These are phyloP conservation scores for Magallana nippona DNA, from an alignment of 2,888 invertebrate species.

Conservation along the genomic window DNA sequence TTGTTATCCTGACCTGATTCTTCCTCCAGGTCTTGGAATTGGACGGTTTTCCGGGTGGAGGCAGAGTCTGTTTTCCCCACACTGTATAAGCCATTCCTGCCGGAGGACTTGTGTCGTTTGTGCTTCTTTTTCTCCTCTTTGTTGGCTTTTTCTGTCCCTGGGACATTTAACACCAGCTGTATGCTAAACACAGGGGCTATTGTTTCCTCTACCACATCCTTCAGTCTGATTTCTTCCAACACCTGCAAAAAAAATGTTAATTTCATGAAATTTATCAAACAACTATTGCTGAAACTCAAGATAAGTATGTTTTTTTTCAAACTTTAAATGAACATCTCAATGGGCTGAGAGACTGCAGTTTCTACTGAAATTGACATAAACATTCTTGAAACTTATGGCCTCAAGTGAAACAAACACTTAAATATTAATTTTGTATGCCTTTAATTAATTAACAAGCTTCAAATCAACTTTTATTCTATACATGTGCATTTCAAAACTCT, in stretches of 20 bases:
- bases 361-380: too few relatives aligned
- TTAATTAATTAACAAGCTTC: too few relatives aligned
- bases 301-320: too few relatives aligned
- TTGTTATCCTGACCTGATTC: constrained; percentile 53
- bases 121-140: constrained; percentile 18
- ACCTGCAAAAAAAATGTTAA: constrained; percentile 59
- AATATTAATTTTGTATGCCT: too few relatives aligned
- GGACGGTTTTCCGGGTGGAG: constrained; percentile 58
- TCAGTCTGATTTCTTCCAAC: constrained; percentile 73
- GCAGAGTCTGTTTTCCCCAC: constrained; percentile 37
- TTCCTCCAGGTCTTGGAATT: constrained; percentile 47
- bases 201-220: constrained; percentile 73
- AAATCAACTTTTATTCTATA: too few relatives aligned
- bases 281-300: too few relatives aligned
- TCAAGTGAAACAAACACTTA: too few relatives aligned
- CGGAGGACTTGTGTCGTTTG: constrained; percentile 37
- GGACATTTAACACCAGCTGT: constrained; percentile 73
- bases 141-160: constrained; percentile 38
- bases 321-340: too few relatives aligned
- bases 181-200: constrained; percentile 73
- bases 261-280: background rate
- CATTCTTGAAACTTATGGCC: too few relatives aligned
- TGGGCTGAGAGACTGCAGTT: too few relatives aligned
- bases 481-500: too few relatives aligned
- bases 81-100: constrained; percentile 2